Conservation (phyloP, 2,797 vertebrate species). For the Crotalus adamanteus region DNA sequence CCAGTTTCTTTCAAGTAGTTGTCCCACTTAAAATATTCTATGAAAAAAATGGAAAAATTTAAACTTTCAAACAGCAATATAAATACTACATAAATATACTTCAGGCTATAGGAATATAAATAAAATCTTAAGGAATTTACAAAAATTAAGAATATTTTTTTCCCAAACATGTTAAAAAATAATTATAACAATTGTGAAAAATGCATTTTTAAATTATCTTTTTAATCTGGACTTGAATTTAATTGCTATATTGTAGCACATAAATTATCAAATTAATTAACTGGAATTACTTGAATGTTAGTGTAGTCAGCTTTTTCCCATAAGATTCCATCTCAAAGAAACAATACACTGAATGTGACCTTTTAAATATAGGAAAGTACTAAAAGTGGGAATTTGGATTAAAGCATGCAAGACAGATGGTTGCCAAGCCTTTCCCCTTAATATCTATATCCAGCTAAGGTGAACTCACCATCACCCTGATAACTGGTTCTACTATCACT, state of each 20-base stretch:
- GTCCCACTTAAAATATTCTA: conserved; percentile 90
- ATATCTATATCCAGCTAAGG: neutral
- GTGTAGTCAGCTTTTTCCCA: neutral
- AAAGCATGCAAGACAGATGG: neutral
- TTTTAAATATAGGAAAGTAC: neutral
- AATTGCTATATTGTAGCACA: neutral
- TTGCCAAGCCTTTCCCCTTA: neutral
- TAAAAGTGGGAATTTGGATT: neutral
- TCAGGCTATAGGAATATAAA: neutral
- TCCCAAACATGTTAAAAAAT: neutral
- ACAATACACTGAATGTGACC: neutral
- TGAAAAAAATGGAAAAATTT: conserved; percentile 51
- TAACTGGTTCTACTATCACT: neutral
- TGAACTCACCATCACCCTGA: neutral
- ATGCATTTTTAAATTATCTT: neutral
- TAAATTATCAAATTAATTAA: neutral
- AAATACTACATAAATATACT: neutral
- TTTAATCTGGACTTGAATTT: neutral
- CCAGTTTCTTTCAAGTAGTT: conserved; percentile 91
- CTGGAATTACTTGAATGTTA: neutral
- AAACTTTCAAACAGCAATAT: conserved; percentile 10
- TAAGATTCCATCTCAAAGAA: neutral
- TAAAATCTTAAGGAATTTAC: neutral
- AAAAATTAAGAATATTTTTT: neutral
- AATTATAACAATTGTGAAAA: neutral